Evolutionary conservation across 1,140 invertebrate species (phyloP).

Genomic region (Drosophila tropicalis): DNA sequence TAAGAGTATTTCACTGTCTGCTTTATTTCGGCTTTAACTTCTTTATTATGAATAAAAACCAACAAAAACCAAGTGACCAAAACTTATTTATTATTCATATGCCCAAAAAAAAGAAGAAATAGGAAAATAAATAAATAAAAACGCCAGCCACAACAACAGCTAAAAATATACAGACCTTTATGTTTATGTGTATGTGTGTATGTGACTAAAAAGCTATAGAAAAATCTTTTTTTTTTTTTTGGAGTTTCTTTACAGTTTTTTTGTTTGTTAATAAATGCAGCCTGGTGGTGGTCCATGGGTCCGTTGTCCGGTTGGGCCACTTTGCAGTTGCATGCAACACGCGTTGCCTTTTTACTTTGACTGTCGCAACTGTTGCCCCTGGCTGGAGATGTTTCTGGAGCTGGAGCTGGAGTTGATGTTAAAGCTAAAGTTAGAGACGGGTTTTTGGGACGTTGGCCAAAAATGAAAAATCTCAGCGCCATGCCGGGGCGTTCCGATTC

Average conservation of each 20-base stretch:
- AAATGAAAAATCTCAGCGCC: slow-evolving; percentile 78
- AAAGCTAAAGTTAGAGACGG: neutral
- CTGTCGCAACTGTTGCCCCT: slow-evolving; percentile 63
- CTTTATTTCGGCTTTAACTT: neutral
- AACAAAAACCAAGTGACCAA: slow-evolving; percentile 9
- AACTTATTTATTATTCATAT: slow-evolving; percentile 63
- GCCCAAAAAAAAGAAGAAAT: slow-evolving; percentile 39
- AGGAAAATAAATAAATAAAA: slow-evolving; percentile 12
- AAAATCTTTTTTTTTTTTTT: slow-evolving; percentile 31
- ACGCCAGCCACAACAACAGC: slow-evolving; percentile 7
- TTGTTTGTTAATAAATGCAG: slow-evolving; percentile 56
- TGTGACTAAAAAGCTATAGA: slow-evolving; percentile 52
- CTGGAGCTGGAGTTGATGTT: neutral
- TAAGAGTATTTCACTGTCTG: slow-evolving; percentile 3
- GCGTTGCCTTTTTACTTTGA: slow-evolving; percentile 46
- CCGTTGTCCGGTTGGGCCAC: slow-evolving; percentile 32
- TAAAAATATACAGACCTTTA: slow-evolving; percentile 15
- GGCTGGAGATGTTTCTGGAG: slow-evolving; percentile 5
- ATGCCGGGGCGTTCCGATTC: slow-evolving; percentile 41
- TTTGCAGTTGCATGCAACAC: slow-evolving; percentile 72
- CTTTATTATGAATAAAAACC: slow-evolving; percentile 8
- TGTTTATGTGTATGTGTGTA: slow-evolving; percentile 27
- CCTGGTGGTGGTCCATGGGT: slow-evolving; percentile 26
- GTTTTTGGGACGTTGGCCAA: slow-evolving; percentile 30
- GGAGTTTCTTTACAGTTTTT: neutral